Evolutionary conservation across 1,140 invertebrate genomes (phyloP).

Genomic region (Drosophila fuyamai): DNA sequence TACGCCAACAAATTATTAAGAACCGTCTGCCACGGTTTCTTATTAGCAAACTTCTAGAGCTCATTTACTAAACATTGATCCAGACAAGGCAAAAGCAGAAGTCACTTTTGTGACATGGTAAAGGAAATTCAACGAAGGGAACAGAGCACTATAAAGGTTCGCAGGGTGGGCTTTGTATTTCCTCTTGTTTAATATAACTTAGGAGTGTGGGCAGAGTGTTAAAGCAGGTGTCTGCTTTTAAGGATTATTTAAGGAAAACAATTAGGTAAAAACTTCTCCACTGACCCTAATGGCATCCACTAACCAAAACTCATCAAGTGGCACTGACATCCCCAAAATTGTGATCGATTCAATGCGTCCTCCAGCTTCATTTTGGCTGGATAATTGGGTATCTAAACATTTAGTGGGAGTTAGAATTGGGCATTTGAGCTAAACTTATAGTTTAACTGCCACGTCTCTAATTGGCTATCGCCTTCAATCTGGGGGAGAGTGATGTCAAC

Average conservation of each 20-base stretch:
- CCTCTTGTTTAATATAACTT: background rate
- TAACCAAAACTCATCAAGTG: slow-evolving; percentile 12
- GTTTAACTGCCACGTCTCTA: background rate
- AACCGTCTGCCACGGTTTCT: background rate
- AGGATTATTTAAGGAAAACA: background rate
- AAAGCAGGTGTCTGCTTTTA: background rate
- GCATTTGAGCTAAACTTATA: too few relatives aligned
- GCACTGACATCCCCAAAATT: background rate
- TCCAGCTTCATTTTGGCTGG: background rate
- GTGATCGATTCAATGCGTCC: slow-evolving; percentile 1
- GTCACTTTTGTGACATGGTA: background rate
- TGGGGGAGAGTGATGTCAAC: slow-evolving; percentile 7
- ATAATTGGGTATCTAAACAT: background rate
- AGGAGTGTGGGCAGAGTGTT: background rate
- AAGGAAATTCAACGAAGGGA: background rate
- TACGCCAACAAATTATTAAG: background rate
- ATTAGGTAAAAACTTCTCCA: background rate
- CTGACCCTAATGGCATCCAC: background rate
- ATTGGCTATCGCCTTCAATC: background rate
- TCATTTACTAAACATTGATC: slow-evolving; percentile 4
- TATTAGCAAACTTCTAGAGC: background rate
- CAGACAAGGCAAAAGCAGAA: background rate
- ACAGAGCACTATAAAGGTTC: background rate
- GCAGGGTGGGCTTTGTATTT: background rate
- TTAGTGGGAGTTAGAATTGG: background rate